Base-by-base conservation (phyloP, 2,888 invertebrate genomes). In the Drosophila testacea region DNA sequence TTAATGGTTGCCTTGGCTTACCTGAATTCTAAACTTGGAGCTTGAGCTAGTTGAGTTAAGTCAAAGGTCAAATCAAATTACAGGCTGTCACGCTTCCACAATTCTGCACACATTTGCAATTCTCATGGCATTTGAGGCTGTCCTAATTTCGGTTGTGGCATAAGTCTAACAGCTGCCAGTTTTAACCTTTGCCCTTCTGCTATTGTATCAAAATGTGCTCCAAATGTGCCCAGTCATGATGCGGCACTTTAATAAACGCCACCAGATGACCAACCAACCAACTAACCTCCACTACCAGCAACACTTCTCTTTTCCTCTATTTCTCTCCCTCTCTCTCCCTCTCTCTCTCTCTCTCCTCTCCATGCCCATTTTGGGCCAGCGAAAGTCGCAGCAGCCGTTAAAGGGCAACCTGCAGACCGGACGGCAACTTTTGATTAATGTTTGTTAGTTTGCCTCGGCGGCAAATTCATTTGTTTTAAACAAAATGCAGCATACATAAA, bases 391-490 rank as follows among this genome's bases (percentile, higher is more conserved):
- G 32, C 48, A 54, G 52, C 41, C 54, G 62, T 68, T 73, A 34
- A 55, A 62, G 59, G 55, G n/a, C 78, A 60, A 70, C 76, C 83
- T 83, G 78, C 81, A 56, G 67, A 78, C 67, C 82, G 79, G 68
- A 73, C 69, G 71, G 76, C 82, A 87, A 72, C 78, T 87, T 83
- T 84, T 83, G 83, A 83, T 83, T 87, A 83, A 83, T 83, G 83
- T 83, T 83, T 80, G 82, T 84, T 78, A 82, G 88, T 85, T 83
- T 73, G 74, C 74, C 74, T 77, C 64, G 68, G 56, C 77, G 83
- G 79, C 74, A 81, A 82, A 87, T 88, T 81, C 86, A 85, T 84
- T 84, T 88, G 81, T 80, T 83, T 87, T 78, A 83, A 82, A 80
- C 82, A 84, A 80, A 83, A 77, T 82, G 80, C 72, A 55, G 36